These are phyloP conservation scores for Drosophila pseudoananassae DNA, from an alignment of 1,140 invertebrate species.

Conservation along the genomic window DNA sequence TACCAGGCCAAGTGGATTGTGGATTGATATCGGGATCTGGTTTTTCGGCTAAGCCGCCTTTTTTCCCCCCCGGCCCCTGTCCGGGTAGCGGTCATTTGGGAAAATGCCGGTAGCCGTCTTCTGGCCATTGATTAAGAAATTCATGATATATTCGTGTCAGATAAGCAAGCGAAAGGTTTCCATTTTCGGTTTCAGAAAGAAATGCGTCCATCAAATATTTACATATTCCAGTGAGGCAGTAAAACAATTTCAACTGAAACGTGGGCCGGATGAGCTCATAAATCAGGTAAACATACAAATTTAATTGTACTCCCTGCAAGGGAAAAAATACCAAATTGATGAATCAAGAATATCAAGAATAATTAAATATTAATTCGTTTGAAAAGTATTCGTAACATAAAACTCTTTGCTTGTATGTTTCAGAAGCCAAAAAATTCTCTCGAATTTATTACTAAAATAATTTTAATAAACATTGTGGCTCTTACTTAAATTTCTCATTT, in stretches of 20 bases:
- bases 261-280: conserved; percentile 40
- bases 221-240: conserved; percentile 38
- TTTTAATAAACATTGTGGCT: not conserved
- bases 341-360: not conserved
- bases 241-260: conserved; percentile 33
- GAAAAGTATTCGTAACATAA: not conserved
- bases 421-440: conserved; percentile 1
- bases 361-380: conserved; percentile 31
- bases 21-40: conserved; percentile 51
- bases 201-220: conserved; percentile 47
- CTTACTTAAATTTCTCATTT: not conserved
- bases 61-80: not conserved
- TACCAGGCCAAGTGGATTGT: conserved; percentile 6
- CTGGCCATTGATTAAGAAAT: conserved; percentile 69
- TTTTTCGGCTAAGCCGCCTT: conserved; percentile 16
- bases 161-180: conserved; percentile 63
- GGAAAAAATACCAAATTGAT: conserved; percentile 12
- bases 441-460: conserved; percentile 11
- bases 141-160: conserved; percentile 70
- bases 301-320: not conserved
- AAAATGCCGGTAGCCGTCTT: conserved; percentile 69
- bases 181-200: conserved; percentile 36
- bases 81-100: conserved; percentile 52
- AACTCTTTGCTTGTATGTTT: conserved; percentile 4
- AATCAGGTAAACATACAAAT: conserved; percentile 16